phyloP scores from a whole-genome alignment of 2,113 vertebrate genomes.

The Pholis gunnellus region DNA sequence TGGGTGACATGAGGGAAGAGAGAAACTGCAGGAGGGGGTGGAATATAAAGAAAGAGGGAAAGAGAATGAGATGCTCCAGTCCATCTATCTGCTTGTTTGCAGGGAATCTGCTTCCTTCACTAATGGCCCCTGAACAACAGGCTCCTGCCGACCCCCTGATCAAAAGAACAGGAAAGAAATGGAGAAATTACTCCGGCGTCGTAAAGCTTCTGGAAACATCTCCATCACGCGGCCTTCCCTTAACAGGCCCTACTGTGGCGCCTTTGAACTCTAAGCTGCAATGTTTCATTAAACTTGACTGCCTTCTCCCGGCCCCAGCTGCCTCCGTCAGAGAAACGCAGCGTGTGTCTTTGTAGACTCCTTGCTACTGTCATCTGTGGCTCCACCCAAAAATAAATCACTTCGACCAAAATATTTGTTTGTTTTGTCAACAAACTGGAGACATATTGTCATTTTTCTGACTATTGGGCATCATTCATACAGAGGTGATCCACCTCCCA shows the following conservation, averaged over 20 bases:
- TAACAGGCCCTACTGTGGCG: constrained; percentile 74
- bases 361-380: constrained; percentile 10
- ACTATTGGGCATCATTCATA: neutral
- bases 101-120: constrained; percentile 46
- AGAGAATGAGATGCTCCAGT: constrained; percentile 66
- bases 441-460: neutral
- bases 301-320: constrained; percentile 63
- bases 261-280: constrained; percentile 81
- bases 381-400: constrained; percentile 26
- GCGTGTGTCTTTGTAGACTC: constrained; percentile 15
- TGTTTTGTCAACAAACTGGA: neutral
- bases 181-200: constrained; percentile 64
- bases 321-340: constrained; percentile 44
- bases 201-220: constrained; percentile 80
- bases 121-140: constrained; percentile 51
- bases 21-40: constrained; percentile 57
- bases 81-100: constrained; percentile 54
- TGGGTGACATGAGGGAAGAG: constrained; percentile 77
- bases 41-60: constrained; percentile 52
- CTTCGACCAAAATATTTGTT: neutral
- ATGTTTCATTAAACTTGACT: constrained; percentile 78
- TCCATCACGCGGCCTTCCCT: constrained; percentile 72
- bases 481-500: neutral
- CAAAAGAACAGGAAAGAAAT: constrained; percentile 69
- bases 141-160: constrained; percentile 60